Conservation (phyloP, 1,140 invertebrate species). For the Leptopilina boulardi region DNA sequence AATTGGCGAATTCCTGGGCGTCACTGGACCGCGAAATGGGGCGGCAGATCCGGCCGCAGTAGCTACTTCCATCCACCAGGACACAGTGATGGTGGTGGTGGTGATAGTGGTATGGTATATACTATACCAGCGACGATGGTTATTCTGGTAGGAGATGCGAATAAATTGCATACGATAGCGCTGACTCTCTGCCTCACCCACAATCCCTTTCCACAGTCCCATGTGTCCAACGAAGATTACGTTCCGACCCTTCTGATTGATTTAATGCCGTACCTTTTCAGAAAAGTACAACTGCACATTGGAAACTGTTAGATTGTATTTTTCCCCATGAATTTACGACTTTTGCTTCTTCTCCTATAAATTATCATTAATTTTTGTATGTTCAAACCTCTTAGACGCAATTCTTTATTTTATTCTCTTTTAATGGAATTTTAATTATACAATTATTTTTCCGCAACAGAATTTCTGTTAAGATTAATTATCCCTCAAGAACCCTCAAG, state of each 20-base stretch:
- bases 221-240: constrained; percentile 65
- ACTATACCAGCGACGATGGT: constrained; percentile 46
- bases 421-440: too few relatives aligned
- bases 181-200: constrained; percentile 46
- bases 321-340: neutral
- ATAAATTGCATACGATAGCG: constrained; percentile 73
- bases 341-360: neutral
- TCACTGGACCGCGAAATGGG: constrained; percentile 74
- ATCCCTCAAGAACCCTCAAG: too few relatives aligned
- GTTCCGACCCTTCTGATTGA: constrained; percentile 65
- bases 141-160: constrained; percentile 59
- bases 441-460: too few relatives aligned
- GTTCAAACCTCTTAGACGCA: too few relatives aligned
- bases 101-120: too few relatives aligned
- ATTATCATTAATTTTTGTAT: neutral
- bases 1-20: constrained; percentile 74
- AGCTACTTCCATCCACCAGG: constrained; percentile 66
- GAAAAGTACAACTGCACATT: constrained; percentile 12
- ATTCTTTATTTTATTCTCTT: too few relatives aligned
- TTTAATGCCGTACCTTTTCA: constrained; percentile 53
- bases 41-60: constrained; percentile 66
- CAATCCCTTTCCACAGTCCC: constrained; percentile 41
- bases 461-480: too few relatives aligned
- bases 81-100: constrained; percentile 52
- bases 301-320: neutral